Conservation (phyloP, 2,797 vertebrate genomes). For the Oryzias dopingdopingensis region DNA sequence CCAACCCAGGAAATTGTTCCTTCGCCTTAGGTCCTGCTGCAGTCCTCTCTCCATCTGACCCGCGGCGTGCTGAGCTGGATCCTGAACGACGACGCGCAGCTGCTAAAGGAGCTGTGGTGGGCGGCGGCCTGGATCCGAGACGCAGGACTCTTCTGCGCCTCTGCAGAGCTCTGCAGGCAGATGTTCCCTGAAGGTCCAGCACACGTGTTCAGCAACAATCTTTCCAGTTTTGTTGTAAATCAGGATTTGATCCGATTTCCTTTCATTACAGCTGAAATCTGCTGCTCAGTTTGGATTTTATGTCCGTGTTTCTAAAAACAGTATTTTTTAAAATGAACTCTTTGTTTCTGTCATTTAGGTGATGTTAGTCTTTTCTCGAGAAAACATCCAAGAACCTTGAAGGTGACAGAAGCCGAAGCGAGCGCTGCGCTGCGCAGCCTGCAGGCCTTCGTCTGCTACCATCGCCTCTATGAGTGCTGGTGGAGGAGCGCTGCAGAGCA, state of each 20-base stretch:
- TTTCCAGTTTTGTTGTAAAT: too few relatives aligned
- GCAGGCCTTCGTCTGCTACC: conserved; percentile 83
- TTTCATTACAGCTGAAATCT: too few relatives aligned
- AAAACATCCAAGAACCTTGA: conserved; percentile 63
- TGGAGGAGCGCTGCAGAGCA: conserved; percentile 66
- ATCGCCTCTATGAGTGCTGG: conserved; percentile 85
- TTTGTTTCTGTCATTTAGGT: conserved; percentile 21
- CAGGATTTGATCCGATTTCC: too few relatives aligned
- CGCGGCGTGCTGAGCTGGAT: conserved; percentile 77
- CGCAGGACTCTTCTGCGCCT: conserved; percentile 76
- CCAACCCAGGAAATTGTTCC: too few relatives aligned
- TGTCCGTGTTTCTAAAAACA: too few relatives aligned
- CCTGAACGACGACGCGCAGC: conserved; percentile 58
- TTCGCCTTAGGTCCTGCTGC: conserved; percentile 80
- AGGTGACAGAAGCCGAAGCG: conserved; percentile 51
- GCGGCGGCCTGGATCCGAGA: conserved; percentile 75
- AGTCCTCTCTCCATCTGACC: conserved; percentile 86
- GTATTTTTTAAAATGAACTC: neutral
- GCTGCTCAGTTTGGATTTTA: too few relatives aligned
- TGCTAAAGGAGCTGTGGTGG: conserved; percentile 75
- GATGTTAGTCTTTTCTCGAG: conserved; percentile 67
- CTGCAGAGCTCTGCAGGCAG: conserved; percentile 78
- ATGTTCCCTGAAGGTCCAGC: conserved; percentile 77
- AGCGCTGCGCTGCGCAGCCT: conserved; percentile 77
- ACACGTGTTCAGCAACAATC: too few relatives aligned